Conservation (phyloP, 1,140 invertebrate species). For the Aplysia californica region DNA sequence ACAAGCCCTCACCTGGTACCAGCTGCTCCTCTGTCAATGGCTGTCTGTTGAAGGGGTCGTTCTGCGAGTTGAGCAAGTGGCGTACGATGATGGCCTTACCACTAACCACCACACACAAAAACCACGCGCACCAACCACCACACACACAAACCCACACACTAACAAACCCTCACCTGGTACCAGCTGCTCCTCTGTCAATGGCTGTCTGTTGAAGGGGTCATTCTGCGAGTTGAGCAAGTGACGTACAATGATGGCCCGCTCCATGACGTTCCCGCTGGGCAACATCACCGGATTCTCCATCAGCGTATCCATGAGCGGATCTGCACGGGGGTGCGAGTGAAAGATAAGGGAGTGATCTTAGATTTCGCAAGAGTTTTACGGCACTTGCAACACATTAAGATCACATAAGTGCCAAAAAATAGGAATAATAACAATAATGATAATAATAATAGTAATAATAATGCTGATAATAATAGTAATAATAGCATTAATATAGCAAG, state of each 20-base stretch:
- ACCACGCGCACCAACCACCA: neutral
- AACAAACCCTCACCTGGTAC: conserved; percentile 73
- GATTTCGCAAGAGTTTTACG: too few relatives aligned
- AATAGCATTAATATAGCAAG: neutral
- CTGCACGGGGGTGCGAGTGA: conserved; percentile 67
- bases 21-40: conserved; percentile 91
- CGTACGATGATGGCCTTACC: conserved; percentile 83
- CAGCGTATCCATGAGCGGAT: conserved; percentile 97
- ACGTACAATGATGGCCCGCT: conserved; percentile 89
- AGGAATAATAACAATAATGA: too few relatives aligned
- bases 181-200: conserved; percentile 89
- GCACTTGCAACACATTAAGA: too few relatives aligned
- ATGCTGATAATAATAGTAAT: too few relatives aligned
- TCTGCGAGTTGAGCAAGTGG: conserved; percentile 94
- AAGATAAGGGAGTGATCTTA: neutral
- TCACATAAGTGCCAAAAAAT: too few relatives aligned
- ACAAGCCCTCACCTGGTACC: conserved; percentile 73
- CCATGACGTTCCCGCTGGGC: conserved; percentile 96
- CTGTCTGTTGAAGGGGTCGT: conserved; percentile 97
- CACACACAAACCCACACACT: neutral
- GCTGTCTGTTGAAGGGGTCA: conserved; percentile 97
- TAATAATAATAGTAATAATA: too few relatives aligned
- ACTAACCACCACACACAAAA: neutral
- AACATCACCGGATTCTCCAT: conserved; percentile 96
- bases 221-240: conserved; percentile 96